A percentile compares a stretch with the other conserved stretches of the same genome.
These are phyloP conservation scores for Cosmia pyralina DNA, from an alignment of 2,888 invertebrate species.

Conservation along the genomic window DNA sequence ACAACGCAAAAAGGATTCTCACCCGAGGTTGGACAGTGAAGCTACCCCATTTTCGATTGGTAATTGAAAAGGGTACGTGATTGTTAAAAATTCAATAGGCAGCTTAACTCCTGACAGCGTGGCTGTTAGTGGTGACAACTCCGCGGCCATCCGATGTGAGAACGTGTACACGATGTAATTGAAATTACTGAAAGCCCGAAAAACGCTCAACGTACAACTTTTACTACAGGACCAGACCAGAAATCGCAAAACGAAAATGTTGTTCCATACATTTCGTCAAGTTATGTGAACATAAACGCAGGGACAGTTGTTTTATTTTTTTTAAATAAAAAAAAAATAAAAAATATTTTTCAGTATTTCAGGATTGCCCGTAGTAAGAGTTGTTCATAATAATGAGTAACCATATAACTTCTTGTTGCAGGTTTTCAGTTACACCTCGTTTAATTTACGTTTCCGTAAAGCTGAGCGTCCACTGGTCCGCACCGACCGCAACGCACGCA, in stretches of 20 bases:
- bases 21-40: constrained; percentile 86
- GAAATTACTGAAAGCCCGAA: background rate
- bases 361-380: background rate
- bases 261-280: background rate
- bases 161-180: constrained; percentile 12
- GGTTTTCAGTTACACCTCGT: background rate
- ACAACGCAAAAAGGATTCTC: constrained; percentile 89
- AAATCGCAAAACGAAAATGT: background rate
- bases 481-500: no score
- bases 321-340: no score
- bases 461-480: no score
- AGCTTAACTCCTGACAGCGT: constrained; percentile 79
- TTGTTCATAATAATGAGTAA: background rate
- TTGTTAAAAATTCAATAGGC: constrained; percentile 87
- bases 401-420: background rate
- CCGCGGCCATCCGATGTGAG: constrained; percentile 33
- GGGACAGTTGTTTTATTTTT: background rate
- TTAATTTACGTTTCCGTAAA: no score
- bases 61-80: constrained; percentile 89
- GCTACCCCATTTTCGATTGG: constrained; percentile 86
- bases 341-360: background rate
- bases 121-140: constrained; percentile 61
- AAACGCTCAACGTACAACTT: constrained; percentile 8
- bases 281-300: no score
- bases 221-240: background rate